Evolutionary conservation across 2,113 vertebrate genomes (phyloP).

Genomic region (Podocnemis expansa): DNA sequence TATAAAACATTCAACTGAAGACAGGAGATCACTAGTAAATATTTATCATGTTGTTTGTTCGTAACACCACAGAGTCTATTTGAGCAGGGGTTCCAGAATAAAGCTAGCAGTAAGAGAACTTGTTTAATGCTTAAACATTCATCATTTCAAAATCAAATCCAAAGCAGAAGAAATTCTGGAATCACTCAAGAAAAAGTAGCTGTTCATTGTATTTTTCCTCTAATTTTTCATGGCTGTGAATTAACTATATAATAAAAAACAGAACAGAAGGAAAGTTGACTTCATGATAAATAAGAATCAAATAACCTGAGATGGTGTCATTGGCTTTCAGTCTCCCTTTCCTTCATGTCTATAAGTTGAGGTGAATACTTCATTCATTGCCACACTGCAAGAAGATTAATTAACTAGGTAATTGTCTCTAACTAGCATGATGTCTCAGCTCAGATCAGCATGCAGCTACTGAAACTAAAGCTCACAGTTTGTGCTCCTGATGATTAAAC

Average conservation of each 20-base stretch:
- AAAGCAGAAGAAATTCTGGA: neutral
- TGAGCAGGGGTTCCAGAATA: neutral
- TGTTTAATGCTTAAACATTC: neutral
- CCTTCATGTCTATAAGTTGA: neutral
- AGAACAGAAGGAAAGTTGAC: neutral
- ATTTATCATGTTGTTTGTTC: neutral
- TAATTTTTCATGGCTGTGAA: neutral
- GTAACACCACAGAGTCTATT: neutral
- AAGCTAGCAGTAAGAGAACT: neutral
- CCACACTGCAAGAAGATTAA: neutral
- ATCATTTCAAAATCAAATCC: neutral
- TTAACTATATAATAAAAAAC: neutral
- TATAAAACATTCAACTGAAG: neutral
- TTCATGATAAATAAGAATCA: neutral
- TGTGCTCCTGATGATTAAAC: conserved; percentile 6
- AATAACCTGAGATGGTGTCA: neutral
- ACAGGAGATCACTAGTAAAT: neutral
- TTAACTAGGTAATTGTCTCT: conserved; percentile 2
- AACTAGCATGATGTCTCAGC: neutral
- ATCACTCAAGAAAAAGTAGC: neutral
- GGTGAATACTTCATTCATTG: neutral
- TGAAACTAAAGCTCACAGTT: neutral
- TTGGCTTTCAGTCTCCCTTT: neutral
- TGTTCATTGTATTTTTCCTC: neutral
- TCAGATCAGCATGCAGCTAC: neutral